Percentiles rank a stretch among this genome's conserved stretches.
phyloP scores from a whole-genome alignment of 2,797 vertebrate species.

The Chelonia mydas region DNA sequence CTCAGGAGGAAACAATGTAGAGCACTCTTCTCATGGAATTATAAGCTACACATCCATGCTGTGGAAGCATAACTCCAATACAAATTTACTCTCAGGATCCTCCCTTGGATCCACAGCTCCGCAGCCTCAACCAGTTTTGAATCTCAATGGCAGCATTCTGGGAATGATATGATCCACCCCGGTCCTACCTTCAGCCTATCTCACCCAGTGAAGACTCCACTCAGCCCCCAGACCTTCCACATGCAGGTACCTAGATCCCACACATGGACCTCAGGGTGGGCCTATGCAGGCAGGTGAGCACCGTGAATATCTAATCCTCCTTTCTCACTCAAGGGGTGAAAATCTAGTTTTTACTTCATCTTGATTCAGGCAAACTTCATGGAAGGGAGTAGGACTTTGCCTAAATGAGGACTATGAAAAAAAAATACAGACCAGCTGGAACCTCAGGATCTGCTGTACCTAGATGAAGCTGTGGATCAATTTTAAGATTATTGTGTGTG shows the following conservation, averaged over 20 bases:
- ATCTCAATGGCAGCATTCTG: background rate
- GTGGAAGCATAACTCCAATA: background rate
- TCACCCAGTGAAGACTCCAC: background rate
- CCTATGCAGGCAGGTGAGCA: constrained; percentile 22
- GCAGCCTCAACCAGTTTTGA: constrained; percentile 15
- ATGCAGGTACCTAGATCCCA: background rate
- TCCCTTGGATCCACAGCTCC: background rate
- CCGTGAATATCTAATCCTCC: constrained; percentile 16
- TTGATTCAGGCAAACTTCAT: constrained; percentile 61
- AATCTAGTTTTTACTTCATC: constrained; percentile 49
- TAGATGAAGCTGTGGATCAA: constrained; percentile 39
- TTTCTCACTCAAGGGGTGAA: constrained; percentile 49
- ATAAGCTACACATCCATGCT: background rate
- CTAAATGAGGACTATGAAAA: background rate
- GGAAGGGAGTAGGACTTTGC: constrained; percentile 25
- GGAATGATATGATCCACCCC: background rate
- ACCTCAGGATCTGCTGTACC: constrained; percentile 49
- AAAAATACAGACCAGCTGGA: constrained; percentile 51
- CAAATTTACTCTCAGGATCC: background rate
- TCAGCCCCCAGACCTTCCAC: background rate
- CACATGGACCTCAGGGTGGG: background rate
- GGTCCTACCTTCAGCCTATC: background rate
- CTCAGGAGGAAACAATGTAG: constrained; percentile 24
- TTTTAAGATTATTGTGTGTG: constrained; percentile 10
- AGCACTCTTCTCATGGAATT: constrained; percentile 33